Evolutionary conservation across 2,888 invertebrate genomes (phyloP), one percentile per base, ranked within the genome.

Genomic region (Andrena marginata): DNA sequence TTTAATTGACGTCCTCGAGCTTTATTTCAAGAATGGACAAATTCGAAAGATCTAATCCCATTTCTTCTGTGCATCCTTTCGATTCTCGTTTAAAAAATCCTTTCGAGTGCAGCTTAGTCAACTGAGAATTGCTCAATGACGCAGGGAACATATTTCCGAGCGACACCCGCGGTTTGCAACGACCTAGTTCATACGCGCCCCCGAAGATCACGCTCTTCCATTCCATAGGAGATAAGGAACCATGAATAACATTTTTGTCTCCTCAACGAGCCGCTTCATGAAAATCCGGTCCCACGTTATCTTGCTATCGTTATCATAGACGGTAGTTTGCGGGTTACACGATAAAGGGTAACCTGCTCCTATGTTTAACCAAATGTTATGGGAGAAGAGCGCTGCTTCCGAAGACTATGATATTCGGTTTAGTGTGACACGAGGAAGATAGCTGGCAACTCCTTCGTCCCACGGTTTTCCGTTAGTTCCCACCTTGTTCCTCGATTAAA

Each of bases 181-280:
- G 62, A 23, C 60, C 31, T 49, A 23, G 49, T 10, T 56, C 48
- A 16, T 68, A 68, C 74, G 20, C 54, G 59, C 31, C 54, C 13
- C 35, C 29, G 54, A 60, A 77, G 54, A 69, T 75, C 65, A 63
- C 69, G 16, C 62, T 56, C 54, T 68, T 63, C 75, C 73, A 42
- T 64, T n/a, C 65, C 56, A 23, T 78, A 63, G 29, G 54, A 77
- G 89, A 89, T 89, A 88, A 89, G 84, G 35, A n/a, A 29, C 23
- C 74, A 72, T 89, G 89, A 89, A 89, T 89, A 87, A 77, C 68
- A 87, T 81, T 89, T 89, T 89, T 89, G 83, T 89, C 80, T 73
- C 48, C 54, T 82, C 75, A 87, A 85, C 77, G 85, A 73, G 62
- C 51, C 84, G 80, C 64, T 81, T 86, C 87, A 86, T 62, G 79